Conservation (phyloP, 2,113 vertebrate genomes). For the Phocoena phocoena region DNA sequence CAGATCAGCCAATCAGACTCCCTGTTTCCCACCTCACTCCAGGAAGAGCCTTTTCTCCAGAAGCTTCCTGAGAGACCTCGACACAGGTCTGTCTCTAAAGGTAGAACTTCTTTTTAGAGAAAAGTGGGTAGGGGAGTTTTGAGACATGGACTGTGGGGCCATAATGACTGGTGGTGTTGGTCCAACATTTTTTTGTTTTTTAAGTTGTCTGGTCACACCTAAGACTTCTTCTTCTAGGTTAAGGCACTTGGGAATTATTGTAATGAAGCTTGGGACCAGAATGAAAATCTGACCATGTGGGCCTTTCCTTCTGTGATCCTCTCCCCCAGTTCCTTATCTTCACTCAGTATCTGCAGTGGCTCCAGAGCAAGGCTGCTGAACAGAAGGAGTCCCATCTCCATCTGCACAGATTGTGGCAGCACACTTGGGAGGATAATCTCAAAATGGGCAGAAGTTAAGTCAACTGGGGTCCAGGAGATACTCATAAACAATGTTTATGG, state of each 20-base stretch:
- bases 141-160: background rate
- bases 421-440: background rate
- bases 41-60: background rate
- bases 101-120: background rate
- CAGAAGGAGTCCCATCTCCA: background rate
- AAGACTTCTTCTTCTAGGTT: background rate
- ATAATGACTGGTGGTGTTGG: too few species aligned
- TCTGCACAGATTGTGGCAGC: background rate
- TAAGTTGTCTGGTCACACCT: too few species aligned
- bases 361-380: background rate
- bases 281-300: background rate
- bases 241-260: fast-evolving
- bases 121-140: background rate
- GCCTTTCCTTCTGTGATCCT: background rate
- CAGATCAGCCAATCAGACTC: fast-evolving
- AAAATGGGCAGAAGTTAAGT: background rate
- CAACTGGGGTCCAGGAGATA: background rate
- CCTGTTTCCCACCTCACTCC: background rate
- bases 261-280: background rate
- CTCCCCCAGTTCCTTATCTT: background rate
- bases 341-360: background rate
- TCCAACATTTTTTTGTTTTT: background rate
- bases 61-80: background rate
- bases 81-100: background rate
- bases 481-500: fast-evolving